These are phyloP conservation scores for Ephialtes manifestator DNA, from an alignment of 2,888 invertebrate genomes.

Conservation along the genomic window DNA sequence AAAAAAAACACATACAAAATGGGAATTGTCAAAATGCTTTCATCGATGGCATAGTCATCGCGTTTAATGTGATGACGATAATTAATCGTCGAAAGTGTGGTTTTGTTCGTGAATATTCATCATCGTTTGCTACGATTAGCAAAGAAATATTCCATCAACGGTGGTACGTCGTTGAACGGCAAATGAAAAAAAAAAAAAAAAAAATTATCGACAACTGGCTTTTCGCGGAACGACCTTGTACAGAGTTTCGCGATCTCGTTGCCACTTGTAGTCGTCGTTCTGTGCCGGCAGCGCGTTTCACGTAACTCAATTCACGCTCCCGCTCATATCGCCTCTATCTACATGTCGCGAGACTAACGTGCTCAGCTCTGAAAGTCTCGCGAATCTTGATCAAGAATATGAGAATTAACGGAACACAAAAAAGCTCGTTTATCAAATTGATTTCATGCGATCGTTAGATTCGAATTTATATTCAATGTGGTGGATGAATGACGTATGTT, in stretches of 20 bases:
- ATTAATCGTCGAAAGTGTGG: conserved; percentile 13
- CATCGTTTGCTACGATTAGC: not conserved
- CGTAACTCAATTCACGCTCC: conserved; percentile 59
- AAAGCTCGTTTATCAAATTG: conserved; percentile 10
- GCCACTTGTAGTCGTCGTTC: conserved; percentile 13
- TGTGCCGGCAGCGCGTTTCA: conserved; percentile 47
- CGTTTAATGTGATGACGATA: conserved; percentile 9
- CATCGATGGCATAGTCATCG: not conserved
- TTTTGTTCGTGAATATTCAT: conserved; percentile 6
- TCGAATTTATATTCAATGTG: not conserved
- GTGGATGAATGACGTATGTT: not conserved
- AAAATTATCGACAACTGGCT: not conserved
- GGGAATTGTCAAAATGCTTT: not conserved
- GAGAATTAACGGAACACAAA: not conserved
- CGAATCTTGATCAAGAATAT: conserved; percentile 6
- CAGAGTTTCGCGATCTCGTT: conserved; percentile 42
- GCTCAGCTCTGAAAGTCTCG: not conserved
- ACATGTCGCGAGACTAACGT: not conserved
- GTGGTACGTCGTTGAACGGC: not conserved
- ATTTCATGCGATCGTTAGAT: conserved; percentile 1
- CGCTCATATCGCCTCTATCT: conserved; percentile 1
- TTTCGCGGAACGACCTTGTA: conserved; percentile 24
- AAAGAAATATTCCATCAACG: conserved; percentile 8
- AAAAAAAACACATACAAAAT: not conserved
- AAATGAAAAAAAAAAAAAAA: too few relatives aligned